Evolutionary conservation across 2,797 vertebrate genomes (phyloP).

Genomic region (Acanthurus tractus): DNA sequence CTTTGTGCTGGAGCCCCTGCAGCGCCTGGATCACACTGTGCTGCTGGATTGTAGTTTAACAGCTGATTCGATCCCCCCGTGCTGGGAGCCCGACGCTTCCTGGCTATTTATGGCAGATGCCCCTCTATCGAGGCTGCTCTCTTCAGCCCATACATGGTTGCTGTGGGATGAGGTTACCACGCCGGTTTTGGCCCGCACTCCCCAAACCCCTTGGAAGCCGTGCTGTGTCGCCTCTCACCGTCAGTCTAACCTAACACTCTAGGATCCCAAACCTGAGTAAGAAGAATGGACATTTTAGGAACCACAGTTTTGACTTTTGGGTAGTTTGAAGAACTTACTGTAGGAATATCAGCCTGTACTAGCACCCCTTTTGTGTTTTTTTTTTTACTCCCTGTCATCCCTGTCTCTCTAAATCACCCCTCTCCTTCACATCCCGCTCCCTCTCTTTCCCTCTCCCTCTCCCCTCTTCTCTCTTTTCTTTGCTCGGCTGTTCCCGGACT

Average conservation of each 20-base stretch:
- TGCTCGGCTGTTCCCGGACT: conserved; percentile 56
- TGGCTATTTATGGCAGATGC: conserved; percentile 88
- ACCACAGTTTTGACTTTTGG: conserved; percentile 37
- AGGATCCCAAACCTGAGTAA: conserved; percentile 33
- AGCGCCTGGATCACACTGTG: conserved; percentile 17
- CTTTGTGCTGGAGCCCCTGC: conserved; percentile 12
- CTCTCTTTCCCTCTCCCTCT: conserved; percentile 49
- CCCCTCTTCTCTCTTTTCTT: conserved; percentile 45
- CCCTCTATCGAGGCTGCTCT: conserved; percentile 70
- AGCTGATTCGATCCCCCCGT: conserved; percentile 77
- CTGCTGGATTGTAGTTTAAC: conserved; percentile 65
- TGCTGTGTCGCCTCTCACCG: conserved; percentile 46
- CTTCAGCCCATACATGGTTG: conserved; percentile 88
- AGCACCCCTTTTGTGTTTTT: background rate
- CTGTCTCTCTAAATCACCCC: conserved; percentile 23
- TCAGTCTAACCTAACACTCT: conserved; percentile 49
- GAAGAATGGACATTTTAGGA: conserved; percentile 47
- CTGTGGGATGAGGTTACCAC: conserved; percentile 81
- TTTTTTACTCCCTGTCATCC: conserved; percentile 25
- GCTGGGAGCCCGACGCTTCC: conserved; percentile 56
- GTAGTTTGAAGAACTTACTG: conserved; percentile 33
- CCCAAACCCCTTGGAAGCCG: conserved; percentile 53
- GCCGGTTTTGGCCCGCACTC: conserved; percentile 67
- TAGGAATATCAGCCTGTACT: conserved; percentile 15
- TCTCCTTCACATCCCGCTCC: conserved; percentile 48